These are phyloP conservation scores for Aphelenchoides fujianensis DNA, from an alignment of 1,140 invertebrate species.

Conservation along the genomic window DNA sequence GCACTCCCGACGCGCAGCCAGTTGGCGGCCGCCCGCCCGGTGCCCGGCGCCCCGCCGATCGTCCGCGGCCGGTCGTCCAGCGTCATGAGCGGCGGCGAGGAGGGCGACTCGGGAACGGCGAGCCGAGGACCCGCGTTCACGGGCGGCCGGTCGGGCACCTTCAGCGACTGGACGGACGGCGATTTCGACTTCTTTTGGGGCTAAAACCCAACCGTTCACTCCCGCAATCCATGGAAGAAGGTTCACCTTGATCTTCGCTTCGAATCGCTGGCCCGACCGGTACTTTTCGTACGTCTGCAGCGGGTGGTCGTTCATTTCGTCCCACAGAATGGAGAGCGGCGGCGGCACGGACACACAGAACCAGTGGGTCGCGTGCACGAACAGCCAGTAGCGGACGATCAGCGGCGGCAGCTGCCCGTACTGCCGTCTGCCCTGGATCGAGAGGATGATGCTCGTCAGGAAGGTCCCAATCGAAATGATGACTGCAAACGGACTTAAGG, in stretches of 20 bases:
- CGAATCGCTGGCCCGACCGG: background rate
- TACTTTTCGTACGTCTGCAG: constrained; percentile 16
- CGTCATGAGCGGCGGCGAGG: background rate
- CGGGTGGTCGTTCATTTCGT: constrained; percentile 56
- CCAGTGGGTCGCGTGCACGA: constrained; percentile 41
- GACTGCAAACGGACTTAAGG: too few relatives aligned
- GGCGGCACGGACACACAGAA: constrained; percentile 55
- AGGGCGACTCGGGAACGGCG: constrained; percentile 1
- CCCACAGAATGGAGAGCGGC: constrained; percentile 51
- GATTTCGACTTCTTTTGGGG: background rate
- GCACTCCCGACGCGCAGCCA: constrained; percentile 29
- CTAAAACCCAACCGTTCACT: too few relatives aligned
- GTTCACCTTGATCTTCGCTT: constrained; percentile 1
- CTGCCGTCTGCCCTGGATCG: constrained; percentile 59
- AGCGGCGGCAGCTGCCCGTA: constrained; percentile 55
- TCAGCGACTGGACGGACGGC: background rate
- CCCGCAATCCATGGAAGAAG: too few relatives aligned
- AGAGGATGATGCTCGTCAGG: constrained; percentile 55
- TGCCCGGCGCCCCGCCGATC: constrained; percentile 1
- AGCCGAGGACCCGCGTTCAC: constrained; percentile 4
- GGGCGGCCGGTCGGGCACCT: background rate
- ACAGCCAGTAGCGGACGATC: constrained; percentile 52
- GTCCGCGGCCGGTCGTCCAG: background rate
- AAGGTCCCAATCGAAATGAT: constrained; percentile 62
- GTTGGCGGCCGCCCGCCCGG: constrained; percentile 18